Percentiles rank a stretch among this genome's conserved stretches.
Evolutionary conservation across 30 jellyfish, hydroid and myxozoan species (phyloP).

Genomic region (Pseudorhiza aurosa): DNA sequence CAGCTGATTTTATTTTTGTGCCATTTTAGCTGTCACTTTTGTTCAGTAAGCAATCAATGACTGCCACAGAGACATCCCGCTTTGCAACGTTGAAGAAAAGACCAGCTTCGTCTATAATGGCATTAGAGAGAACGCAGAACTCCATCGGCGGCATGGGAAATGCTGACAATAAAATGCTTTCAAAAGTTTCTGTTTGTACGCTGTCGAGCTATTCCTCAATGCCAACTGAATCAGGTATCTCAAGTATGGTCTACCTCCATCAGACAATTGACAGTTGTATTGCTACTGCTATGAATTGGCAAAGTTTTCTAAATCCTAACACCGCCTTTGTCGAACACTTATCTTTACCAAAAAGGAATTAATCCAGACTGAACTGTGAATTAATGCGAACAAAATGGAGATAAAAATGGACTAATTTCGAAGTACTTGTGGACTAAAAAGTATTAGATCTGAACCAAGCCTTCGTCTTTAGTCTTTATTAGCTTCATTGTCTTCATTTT

Average conservation of each 20-base stretch:
- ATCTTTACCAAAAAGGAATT: too few species aligned
- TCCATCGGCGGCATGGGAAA: background rate
- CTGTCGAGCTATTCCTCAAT: conserved; percentile 8
- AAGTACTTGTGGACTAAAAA: too few species aligned
- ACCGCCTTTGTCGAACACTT: too few species aligned
- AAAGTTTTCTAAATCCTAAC: too few species aligned
- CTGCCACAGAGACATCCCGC: conserved; percentile 37
- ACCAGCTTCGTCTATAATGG: background rate
- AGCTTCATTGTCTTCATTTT: background rate
- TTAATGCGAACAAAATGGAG: too few species aligned
- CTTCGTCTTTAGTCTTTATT: too few species aligned
- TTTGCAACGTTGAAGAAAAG: conserved; percentile 16
- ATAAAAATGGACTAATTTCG: too few species aligned
- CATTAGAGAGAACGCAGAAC: background rate
- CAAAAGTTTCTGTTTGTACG: conserved; percentile 7
- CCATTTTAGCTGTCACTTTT: conserved; percentile 21
- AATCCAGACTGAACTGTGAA: too few species aligned
- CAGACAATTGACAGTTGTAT: too few species aligned
- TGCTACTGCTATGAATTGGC: too few species aligned
- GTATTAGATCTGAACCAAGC: too few species aligned
- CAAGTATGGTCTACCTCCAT: too few species aligned
- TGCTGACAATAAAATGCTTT: background rate
- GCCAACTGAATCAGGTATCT: conserved; percentile 17
- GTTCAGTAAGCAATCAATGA: conserved; percentile 37
- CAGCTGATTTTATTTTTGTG: background rate